Conservation (phyloP, 1,140 invertebrate genomes). For the Procambarus clarkii region DNA sequence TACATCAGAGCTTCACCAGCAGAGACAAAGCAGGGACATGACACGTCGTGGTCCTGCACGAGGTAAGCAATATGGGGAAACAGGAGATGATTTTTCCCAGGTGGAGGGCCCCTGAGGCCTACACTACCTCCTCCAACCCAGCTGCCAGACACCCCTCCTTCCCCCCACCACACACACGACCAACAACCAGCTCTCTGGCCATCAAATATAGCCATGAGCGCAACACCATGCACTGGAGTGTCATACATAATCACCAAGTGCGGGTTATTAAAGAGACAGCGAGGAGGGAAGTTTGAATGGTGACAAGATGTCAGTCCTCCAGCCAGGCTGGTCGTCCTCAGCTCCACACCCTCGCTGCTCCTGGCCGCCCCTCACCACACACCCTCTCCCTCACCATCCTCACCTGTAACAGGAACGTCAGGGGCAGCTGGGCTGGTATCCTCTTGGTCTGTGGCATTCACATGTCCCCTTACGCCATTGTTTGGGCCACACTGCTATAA, state of each 20-base stretch:
- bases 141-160: not conserved
- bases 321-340: too few relatives aligned
- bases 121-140: too few relatives aligned
- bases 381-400: not conserved
- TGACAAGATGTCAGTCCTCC: too few relatives aligned
- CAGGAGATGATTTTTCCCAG: too few relatives aligned
- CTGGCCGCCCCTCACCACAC: too few relatives aligned
- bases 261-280: not conserved
- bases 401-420: too few relatives aligned
- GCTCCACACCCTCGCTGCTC: too few relatives aligned
- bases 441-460: not conserved
- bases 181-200: not conserved
- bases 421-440: not conserved
- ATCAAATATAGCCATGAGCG: not conserved
- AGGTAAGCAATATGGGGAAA: too few relatives aligned
- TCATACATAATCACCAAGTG: not conserved
- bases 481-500: not conserved
- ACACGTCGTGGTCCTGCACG: too few relatives aligned
- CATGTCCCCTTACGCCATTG: slow-evolving; percentile 9
- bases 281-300: not conserved
- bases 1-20: too few relatives aligned
- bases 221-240: not conserved
- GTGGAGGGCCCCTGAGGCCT: too few relatives aligned
- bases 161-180: not conserved
- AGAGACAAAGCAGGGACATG: too few relatives aligned